Evolutionary conservation across 2,888 invertebrate species (phyloP), one percentile per base, ranked within the genome.

Genomic region (Tricholauxania praeusta): DNA sequence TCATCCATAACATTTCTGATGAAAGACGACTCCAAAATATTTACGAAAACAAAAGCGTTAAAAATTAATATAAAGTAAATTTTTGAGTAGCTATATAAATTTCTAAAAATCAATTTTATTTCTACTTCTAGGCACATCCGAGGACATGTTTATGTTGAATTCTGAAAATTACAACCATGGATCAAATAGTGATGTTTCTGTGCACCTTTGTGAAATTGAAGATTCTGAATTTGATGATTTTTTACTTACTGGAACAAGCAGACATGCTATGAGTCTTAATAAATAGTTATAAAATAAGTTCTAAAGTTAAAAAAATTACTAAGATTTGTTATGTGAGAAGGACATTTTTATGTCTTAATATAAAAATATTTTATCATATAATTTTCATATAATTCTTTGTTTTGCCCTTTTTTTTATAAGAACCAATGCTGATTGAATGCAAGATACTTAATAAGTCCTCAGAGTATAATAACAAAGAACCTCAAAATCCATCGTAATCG

Each of bases 201-300:
- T 94, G 69, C 93, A 93, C 86, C 90, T 97, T 77, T 97, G 97
- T 89, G 97, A 97, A 89, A 96, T 97, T 83, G 96, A 96, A 88
- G 95, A 95, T 88, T 94, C 94, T 62, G 95, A 95, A 85, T 92
- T 91, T 82, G 94, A 94, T 87, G 87, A 87, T 76, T 84, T 85
- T 75, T 79, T 83, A 71, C 85, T 84, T 69, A 74, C 73, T 22
- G 66, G 53, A 73, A 65, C 22, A 7, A 71, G 60, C 62, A 49
- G 32, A 64, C 64, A 51, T 28, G 51, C 49, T 64, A 49, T 51
- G 17, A 49, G 51, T 51, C 19, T 49, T 52, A 49, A 19, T 22
- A 51, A 64, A 49, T 51, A 22, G 51, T 22, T 22, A 28, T 64
- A 51, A 15, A 22, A 22, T 55, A 15, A 55, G 32, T 28, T 28